phyloP scores from a whole-genome alignment of 2,888 invertebrate species.

The Tenthredo notha region DNA sequence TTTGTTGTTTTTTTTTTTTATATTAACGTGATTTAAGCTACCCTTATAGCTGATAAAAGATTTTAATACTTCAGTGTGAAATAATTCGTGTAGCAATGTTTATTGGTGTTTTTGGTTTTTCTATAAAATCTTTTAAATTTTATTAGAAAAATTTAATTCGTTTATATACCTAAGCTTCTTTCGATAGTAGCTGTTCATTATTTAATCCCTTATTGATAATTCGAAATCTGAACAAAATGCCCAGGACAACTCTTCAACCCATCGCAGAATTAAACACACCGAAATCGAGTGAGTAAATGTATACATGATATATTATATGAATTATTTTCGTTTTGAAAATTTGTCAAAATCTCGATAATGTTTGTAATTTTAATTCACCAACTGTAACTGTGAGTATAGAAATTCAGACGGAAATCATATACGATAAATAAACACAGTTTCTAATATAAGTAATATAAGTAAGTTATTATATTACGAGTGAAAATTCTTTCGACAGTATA shows the following conservation, averaged over 20 bases:
- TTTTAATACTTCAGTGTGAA: neutral
- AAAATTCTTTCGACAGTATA: slow-evolving; percentile 12
- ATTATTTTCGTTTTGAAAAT: neutral
- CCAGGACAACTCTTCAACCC: slow-evolving; percentile 68
- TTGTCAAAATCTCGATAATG: neutral
- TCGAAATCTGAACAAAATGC: slow-evolving; percentile 38
- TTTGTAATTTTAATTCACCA: neutral
- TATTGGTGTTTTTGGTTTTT: neutral
- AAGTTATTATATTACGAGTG: neutral
- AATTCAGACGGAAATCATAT: slow-evolving; percentile 27
- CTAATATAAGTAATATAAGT: neutral
- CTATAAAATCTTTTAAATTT: neutral
- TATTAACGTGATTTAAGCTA: neutral
- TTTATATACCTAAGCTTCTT: neutral
- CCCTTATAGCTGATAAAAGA: neutral
- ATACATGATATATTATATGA: neutral
- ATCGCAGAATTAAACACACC: slow-evolving; percentile 73
- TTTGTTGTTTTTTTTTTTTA: too few relatives aligned
- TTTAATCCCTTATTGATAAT: neutral
- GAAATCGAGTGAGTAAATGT: slow-evolving; percentile 67
- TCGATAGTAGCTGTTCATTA: neutral
- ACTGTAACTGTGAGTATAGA: neutral
- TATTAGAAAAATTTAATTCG: neutral
- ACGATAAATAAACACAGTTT: neutral
- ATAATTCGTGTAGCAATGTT: neutral